Conservation (phyloP, 2,797 vertebrate species). For the Mus minutoides region DNA sequence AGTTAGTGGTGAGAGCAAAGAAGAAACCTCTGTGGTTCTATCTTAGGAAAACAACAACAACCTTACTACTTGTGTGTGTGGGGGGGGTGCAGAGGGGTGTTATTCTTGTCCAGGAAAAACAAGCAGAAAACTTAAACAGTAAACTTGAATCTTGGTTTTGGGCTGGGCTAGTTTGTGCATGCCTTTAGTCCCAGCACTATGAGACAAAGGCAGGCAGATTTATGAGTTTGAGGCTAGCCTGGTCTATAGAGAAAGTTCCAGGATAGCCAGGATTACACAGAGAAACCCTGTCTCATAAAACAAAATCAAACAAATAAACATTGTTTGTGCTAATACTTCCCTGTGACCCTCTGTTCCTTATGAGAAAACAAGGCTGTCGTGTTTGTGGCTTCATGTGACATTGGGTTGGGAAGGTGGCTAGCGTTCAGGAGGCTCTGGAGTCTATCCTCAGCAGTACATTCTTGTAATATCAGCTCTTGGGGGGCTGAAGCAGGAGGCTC, state of each 20-base stretch:
- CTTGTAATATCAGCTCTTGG: background rate
- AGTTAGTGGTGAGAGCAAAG: constrained; percentile 23
- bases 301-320: background rate
- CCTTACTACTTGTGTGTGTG: background rate
- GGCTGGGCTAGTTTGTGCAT: background rate
- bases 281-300: background rate
- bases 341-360: background rate
- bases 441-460: background rate
- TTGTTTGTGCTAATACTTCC: background rate
- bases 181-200: background rate
- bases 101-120: constrained; percentile 46
- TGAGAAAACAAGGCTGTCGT: background rate
- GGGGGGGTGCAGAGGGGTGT: no score
- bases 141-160: background rate
- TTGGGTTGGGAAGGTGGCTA: background rate
- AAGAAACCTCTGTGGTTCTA: background rate
- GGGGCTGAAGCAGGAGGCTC: background rate
- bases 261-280: background rate
- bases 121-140: background rate
- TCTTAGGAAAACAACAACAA: background rate
- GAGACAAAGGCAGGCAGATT: background rate
- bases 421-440: background rate
- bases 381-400: background rate
- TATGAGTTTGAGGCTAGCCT: background rate
- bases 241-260: background rate